Conservation (phyloP, 2,113 vertebrate genomes). For the Periophthalmus modestus region DNA sequence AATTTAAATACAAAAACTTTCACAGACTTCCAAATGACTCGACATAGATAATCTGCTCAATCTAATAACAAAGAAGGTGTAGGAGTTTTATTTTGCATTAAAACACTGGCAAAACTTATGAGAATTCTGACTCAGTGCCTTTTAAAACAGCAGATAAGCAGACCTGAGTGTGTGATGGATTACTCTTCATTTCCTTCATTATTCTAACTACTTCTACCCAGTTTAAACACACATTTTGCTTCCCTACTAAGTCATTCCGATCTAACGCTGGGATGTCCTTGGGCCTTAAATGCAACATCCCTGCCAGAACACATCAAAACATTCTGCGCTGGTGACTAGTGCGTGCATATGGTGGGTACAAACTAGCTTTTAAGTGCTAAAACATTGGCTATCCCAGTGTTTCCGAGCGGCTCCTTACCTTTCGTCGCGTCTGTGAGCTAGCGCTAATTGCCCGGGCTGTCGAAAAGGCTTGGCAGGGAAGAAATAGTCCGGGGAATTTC, state of each 20-base stretch:
- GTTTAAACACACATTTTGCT: conserved; percentile 11
- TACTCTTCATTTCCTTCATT: background rate
- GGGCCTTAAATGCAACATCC: conserved; percentile 40
- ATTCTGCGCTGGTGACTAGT: conserved; percentile 34
- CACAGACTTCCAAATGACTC: background rate
- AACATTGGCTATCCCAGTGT: conserved; percentile 26
- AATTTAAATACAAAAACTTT: background rate
- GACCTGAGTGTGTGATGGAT: background rate
- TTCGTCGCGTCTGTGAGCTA: conserved; percentile 35
- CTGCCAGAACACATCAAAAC: conserved; percentile 42
- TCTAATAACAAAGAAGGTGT: background rate
- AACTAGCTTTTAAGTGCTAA: conserved; percentile 21
- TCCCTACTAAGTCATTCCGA: conserved; percentile 9
- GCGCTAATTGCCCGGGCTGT: conserved; percentile 53
- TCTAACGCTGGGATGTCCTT: conserved; percentile 45
- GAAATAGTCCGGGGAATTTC: conserved; percentile 56
- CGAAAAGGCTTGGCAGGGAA: conserved; percentile 48
- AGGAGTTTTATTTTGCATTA: background rate
- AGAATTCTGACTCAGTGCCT: background rate
- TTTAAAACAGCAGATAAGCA: conserved; percentile 5
- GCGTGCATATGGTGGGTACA: conserved; percentile 14
- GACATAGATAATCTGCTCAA: background rate
- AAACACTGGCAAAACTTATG: background rate
- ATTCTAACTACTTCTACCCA: conserved; percentile 29
- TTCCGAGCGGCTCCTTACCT: conserved; percentile 14